Conservation (phyloP, 2,113 vertebrate species). For the Eptesicus fuscus region DNA sequence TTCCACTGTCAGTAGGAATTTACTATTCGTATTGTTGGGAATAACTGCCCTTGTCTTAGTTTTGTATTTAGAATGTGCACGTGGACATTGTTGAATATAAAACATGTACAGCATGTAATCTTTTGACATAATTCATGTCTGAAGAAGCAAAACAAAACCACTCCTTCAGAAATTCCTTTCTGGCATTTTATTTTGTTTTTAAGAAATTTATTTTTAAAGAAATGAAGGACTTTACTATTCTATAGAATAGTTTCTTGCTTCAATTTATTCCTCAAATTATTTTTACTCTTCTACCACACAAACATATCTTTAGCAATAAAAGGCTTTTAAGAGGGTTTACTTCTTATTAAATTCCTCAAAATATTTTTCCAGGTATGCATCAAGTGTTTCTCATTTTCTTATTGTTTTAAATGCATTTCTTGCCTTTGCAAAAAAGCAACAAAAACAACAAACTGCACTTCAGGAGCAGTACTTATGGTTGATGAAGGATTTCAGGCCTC, state of each 20-base stretch:
- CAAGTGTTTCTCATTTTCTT: not conserved
- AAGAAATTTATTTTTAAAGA: slow-evolving; percentile 17
- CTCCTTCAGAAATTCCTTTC: slow-evolving; percentile 46
- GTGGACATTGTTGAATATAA: slow-evolving; percentile 37
- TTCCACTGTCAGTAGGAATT: not conserved
- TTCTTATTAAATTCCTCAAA: not conserved
- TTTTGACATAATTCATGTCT: slow-evolving; percentile 31
- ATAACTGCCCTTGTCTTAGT: not conserved
- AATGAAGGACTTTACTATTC: not conserved
- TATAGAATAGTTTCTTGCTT: not conserved
- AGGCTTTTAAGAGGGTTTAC: not conserved
- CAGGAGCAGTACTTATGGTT: not conserved
- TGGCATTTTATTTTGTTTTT: slow-evolving; percentile 19
- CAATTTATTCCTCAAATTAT: slow-evolving; percentile 4
- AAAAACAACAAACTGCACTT: not conserved
- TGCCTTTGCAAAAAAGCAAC: not conserved
- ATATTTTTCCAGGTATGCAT: not conserved
- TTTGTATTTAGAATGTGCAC: slow-evolving; percentile 32
- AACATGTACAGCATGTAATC: slow-evolving; percentile 23
- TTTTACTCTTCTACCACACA: not conserved
- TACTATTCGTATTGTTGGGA: slow-evolving; percentile 1
- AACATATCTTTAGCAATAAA: not conserved
- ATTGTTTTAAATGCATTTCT: not conserved
- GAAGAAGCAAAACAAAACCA: slow-evolving; percentile 54
- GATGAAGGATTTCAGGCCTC: not conserved